Conservation (phyloP, 2,797 vertebrate species). For the Tenualosa thibaudeaui region DNA sequence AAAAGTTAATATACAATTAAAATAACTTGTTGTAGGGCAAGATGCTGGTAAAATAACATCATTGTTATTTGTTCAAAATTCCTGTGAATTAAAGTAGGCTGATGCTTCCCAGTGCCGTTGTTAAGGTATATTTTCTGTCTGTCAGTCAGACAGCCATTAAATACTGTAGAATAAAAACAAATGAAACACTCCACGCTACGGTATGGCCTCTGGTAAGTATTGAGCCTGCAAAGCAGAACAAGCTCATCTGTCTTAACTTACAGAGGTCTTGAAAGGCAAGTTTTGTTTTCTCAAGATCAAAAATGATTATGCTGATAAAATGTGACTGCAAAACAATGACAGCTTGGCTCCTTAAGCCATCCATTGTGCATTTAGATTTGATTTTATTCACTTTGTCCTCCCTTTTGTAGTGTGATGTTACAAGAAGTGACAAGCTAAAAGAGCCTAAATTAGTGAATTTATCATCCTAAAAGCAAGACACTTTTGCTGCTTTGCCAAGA, state of each 20-base stretch:
- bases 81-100: neutral
- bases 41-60: neutral
- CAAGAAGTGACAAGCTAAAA: neutral
- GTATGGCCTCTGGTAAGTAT: neutral
- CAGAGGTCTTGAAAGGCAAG: neutral
- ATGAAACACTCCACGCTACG: neutral
- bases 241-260: neutral
- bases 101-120: neutral
- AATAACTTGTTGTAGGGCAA: neutral
- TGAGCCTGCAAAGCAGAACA: neutral
- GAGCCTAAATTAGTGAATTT: neutral
- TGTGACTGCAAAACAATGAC: neutral
- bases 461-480: neutral
- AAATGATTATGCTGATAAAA: neutral
- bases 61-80: neutral
- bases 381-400: neutral
- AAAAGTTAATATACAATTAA: neutral
- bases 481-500: neutral
- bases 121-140: neutral
- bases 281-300: neutral
- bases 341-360: neutral
- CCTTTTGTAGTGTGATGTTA: neutral
- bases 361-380: neutral
- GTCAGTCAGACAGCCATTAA: neutral
- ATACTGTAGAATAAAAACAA: neutral